Conservation (phyloP, 1,140 invertebrate species). For the Ylistrum balloti region DNA sequence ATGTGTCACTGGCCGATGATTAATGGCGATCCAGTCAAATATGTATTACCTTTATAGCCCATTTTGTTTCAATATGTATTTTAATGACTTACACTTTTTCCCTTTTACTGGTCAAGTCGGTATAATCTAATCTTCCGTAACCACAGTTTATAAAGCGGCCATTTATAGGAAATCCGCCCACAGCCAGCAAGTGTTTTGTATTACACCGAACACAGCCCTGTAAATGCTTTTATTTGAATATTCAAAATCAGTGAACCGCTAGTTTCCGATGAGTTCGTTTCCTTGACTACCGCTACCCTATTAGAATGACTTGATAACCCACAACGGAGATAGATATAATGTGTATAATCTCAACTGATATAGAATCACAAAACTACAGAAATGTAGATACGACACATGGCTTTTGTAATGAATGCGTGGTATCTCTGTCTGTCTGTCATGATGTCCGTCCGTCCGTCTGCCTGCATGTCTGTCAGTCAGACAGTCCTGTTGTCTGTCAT, state of each 20-base stretch:
- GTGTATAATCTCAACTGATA: no score
- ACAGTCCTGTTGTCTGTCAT: no score
- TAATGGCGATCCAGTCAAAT: neutral
- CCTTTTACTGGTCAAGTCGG: neutral
- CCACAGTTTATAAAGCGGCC: neutral
- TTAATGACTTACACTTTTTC: neutral
- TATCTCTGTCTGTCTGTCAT: no score
- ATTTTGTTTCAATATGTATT: neutral
- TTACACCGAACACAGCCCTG: neutral
- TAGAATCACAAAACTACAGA: no score
- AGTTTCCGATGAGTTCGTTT: neutral
- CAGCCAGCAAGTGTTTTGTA: neutral
- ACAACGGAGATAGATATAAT: no score
- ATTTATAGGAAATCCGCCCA: neutral
- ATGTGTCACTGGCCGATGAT: neutral
- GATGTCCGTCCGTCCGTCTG: no score
- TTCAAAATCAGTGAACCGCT: constrained; percentile 28
- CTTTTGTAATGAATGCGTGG: no score
- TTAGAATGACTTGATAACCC: no score
- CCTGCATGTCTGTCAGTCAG: no score
- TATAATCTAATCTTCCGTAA: neutral
- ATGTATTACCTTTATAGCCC: neutral
- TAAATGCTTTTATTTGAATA: neutral
- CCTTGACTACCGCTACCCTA: neutral
- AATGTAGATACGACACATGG: no score